Evolutionary conservation across 1,140 invertebrate species (phyloP), one percentile per base, ranked within the genome.

Genomic region (Heliconius eleuchia): DNA sequence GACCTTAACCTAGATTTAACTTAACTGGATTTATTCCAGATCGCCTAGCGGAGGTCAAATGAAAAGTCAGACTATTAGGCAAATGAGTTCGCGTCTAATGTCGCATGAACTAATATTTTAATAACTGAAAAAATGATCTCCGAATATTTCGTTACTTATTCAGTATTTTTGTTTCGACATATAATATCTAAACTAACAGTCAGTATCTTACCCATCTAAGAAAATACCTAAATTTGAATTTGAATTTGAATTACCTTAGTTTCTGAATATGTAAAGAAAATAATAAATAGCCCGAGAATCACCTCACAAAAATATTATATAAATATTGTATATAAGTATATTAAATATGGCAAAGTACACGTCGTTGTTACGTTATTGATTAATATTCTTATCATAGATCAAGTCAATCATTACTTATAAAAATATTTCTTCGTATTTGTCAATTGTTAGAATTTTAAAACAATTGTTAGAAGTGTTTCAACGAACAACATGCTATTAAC

Each of bases 11-110:
- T 78, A 82, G 78, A 82, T 82, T 80, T 78, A 70, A 76, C 37
- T 76, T 76, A 80, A 82, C 73, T 78, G 52, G 78, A 82, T 80
- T 82, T 78, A 82, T 80, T 80, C 78, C 73, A 79, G 55, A 70
- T 71, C 75, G 76, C 70, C 81, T 80, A 71, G 71, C 71, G 60
- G 70, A 81, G 73, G 79, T 74, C 81, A 66, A 70, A 77, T 73
- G 73, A 42, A 60, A 30, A 77, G 66, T 74, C 73, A 50, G 71
- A 74, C 80, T 79, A 77, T 80, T 80, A 80, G 81, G 60, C 50
- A 82, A 82, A 82, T 82, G 75, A 80, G 78, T 55, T 82, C 78
- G 74, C 23, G 37, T 77, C 66, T 78, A 78, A 42, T 60, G 76
- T 78, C 71, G 76, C 70, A 27, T 72, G 70, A 27, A 46, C 60